These are phyloP conservation scores for Drosophila parabipectinata DNA, from an alignment of 1,140 invertebrate species.

Conservation along the genomic window DNA sequence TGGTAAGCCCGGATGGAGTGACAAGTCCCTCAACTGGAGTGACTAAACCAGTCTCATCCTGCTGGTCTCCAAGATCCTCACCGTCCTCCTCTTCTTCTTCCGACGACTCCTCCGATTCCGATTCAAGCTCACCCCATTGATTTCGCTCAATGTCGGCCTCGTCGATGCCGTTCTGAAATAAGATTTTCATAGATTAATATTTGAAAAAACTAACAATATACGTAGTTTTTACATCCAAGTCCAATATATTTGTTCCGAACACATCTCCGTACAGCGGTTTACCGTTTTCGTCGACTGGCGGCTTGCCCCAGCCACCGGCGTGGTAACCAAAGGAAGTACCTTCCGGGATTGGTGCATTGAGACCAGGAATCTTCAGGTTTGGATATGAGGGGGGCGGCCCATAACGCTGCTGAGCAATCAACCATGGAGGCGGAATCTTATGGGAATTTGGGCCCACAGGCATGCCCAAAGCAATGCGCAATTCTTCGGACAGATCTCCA, in stretches of 20 bases:
- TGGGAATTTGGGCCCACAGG: constrained; percentile 96
- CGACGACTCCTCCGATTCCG: constrained; percentile 96
- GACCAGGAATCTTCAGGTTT: constrained; percentile 97
- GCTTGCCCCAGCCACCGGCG: constrained; percentile 99
- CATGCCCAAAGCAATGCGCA: constrained; percentile 98
- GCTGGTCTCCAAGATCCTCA: constrained; percentile 88
- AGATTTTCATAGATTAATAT: constrained; percentile 10
- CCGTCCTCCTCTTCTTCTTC: constrained; percentile 93
- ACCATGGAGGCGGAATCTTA: constrained; percentile 98
- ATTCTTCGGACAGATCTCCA: constrained; percentile 97
- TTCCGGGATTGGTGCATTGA: constrained; percentile 98
- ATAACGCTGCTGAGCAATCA: constrained; percentile 99
- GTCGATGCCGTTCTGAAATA: constrained; percentile 87
- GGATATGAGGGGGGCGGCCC: constrained; percentile 99
- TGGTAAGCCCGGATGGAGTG: constrained; percentile 97
- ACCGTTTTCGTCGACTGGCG: constrained; percentile 99
- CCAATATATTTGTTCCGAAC: constrained; percentile 91
- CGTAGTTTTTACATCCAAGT: constrained; percentile 86
- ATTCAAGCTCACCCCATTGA: constrained; percentile 98
- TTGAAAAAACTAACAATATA: background rate
- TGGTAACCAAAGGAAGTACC: constrained; percentile 99
- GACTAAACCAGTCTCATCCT: constrained; percentile 89
- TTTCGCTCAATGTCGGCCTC: constrained; percentile 96
- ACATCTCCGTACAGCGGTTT: constrained; percentile 99
- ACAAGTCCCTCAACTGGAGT: constrained; percentile 94